Base-by-base conservation (phyloP, 2,113 vertebrate genomes). In the Argyrosomus japonicus region DNA sequence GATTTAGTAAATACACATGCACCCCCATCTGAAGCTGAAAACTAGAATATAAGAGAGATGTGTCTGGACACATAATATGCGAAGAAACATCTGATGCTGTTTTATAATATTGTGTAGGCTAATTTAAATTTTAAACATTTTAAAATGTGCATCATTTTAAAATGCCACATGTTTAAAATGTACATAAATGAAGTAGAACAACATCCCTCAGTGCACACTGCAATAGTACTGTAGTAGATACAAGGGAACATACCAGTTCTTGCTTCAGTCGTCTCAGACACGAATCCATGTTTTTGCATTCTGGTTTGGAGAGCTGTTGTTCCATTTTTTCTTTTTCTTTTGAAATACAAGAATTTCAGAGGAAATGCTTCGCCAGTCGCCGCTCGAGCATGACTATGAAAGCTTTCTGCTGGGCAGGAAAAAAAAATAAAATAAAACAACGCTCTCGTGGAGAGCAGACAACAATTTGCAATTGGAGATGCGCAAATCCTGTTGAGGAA, bases 211-310 rank as follows among this genome's bases (percentile, higher is more conserved):
- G 21, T 12, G 36, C 5, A 61, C 29, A 61, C 10, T 57, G 48
- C 13, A 75, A 14, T 14, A 45, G 60, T 17, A 80, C 36, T 40
- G 21, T 71, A 74, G 77, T 61, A 29, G 14, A 53, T 14, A 8
- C 2, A 77, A 76, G 15, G 51, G 21, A 29, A 90, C 95, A 12
- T 92, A 95, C 95, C 95, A 95, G 89, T 58, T 95, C 95, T 64
- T 94, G 94, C 81, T 94, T 96, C 82, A 96, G 92, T 72, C 94
- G 92, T 53, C 92, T 94, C 84, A 95, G 87, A 91, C 95, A 96
- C 82, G 90, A 79, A 32, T 96, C 95, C 95, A 96, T 96, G 87
- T 87, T 93, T 81, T 84, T 94, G 84, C 90, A 74, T 76, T 95
- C 94, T 58, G 88, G 86, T 78, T 84, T 93, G 78, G 78, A 84